These are phyloP conservation scores for Tenodera sinensis DNA, from an alignment of 2,888 invertebrate species.

Conservation along the genomic window DNA sequence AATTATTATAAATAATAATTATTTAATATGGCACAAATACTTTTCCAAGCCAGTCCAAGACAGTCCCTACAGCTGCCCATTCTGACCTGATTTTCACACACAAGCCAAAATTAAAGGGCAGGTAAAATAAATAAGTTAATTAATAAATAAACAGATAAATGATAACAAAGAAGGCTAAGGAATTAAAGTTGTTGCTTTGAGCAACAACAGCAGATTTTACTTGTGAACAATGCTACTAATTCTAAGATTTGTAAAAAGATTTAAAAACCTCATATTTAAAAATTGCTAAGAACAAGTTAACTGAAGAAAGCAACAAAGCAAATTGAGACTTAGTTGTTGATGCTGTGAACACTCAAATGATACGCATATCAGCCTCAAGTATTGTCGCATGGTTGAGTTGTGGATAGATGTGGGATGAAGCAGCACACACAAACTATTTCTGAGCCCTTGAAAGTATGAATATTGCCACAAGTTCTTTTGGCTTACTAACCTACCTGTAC, in stretches of 20 bases:
- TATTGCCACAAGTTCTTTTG: not conserved
- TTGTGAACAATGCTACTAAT: not conserved
- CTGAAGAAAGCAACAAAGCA: not conserved
- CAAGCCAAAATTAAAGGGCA: not conserved
- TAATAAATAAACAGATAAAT: not conserved
- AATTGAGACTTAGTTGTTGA: not conserved
- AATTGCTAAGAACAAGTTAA: not conserved
- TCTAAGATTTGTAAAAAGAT: not conserved
- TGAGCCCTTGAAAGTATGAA: constrained; percentile 18
- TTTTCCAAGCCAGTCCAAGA: not conserved
- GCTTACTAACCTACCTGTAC: not conserved
- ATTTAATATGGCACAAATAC: not conserved
- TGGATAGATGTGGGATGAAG: not conserved
- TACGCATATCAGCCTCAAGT: not conserved
- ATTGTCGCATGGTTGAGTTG: not conserved
- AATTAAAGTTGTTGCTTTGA: not conserved
- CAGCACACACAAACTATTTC: constrained; percentile 7
- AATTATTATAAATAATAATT: not conserved
- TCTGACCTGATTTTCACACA: not conserved
- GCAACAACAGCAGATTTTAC: not conserved
- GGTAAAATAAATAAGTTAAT: not conserved
- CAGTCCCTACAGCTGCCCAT: not conserved
- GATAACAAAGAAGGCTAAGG: not conserved
- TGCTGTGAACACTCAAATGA: not conserved
- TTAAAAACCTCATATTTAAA: not conserved